phyloP scores from a whole-genome alignment of 2,888 invertebrate genomes.

The Melikaiella ostensackeni region DNA sequence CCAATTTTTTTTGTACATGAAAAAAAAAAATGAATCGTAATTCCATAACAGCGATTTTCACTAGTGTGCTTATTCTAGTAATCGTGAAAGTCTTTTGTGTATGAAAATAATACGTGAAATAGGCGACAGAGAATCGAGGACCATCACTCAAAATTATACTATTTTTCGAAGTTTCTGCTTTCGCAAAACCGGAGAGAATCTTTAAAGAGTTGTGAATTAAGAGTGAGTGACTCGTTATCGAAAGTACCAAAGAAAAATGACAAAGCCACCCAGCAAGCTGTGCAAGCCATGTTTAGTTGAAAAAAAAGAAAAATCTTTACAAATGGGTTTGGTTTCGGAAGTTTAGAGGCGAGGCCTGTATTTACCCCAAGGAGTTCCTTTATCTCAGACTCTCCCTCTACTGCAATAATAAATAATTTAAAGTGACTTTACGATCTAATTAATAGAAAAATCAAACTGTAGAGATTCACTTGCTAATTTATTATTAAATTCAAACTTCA shows the following conservation, averaged over 20 bases:
- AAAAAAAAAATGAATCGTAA: no score
- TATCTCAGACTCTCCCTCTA: constrained; percentile 74
- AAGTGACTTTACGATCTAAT: background rate
- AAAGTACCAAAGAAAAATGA: background rate
- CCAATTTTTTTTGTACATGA: no score
- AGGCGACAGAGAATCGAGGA: no score
- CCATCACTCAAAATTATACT: no score
- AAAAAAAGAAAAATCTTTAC: constrained; percentile 74
- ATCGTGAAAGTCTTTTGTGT: no score
- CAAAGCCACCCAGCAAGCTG: constrained; percentile 60
- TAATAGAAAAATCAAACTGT: background rate
- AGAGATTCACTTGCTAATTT: background rate
- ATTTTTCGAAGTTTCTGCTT: no score
- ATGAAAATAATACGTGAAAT: no score
- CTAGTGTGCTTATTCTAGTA: no score
- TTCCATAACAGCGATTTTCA: no score
- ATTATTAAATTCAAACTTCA: background rate
- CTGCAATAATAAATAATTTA: constrained; percentile 59
- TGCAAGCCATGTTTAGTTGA: constrained; percentile 59
- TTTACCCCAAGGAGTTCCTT: constrained; percentile 77
- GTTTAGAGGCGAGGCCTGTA: constrained; percentile 75
- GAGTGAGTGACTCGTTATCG: no score
- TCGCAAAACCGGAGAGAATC: no score
- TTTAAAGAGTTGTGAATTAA: no score
- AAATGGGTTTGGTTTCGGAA: constrained; percentile 76